Evolutionary conservation across 2,797 vertebrate genomes (phyloP), one percentile per base, ranked within the genome.

Genomic region (Pangasius djambal): DNA sequence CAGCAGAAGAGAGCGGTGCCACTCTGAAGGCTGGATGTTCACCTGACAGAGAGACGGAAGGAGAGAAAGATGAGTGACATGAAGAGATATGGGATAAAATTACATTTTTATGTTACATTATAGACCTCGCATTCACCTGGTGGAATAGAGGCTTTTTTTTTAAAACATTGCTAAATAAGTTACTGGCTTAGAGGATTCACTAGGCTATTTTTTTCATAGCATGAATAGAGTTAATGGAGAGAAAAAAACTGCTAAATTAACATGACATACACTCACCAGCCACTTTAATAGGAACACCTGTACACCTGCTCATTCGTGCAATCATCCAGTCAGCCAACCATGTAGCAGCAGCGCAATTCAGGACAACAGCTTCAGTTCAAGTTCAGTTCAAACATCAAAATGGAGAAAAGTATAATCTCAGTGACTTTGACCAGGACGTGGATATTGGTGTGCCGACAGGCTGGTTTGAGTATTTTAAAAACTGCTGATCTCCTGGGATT

Each of bases 21-120:
- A 99, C 88, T 99, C 98, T 0, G 97, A 98, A 1, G 95, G 97
- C 87, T 99, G 98, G 90, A 99, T 98, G 92, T 98, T 98, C 92
- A 99, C 98, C 98, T 99, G 83, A 37, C 79, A 69, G 57, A 63
- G 18, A 75, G 12, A 79, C 0, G 8, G n/a, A 13, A 69, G 52
- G 28, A 22, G 37, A 81, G 28, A 44, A 40, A n/a, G 6, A 74
- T 7, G 34, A 61, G 57, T 9, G 22, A 81, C 40, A 20, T 15
- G 74, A 28, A n/a, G 28, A 22, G 20, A 9, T 25, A 81, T 31
- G 52, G 15, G 57, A 6, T 44, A 61, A 78, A 65, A 67, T 65
- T 37, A 50, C n/a, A 55, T 52, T 52, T 55, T 67, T 84, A 50
- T 1, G 0, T 44, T 12, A 67, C 4, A 48, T 65, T 34, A 57